Conservation (phyloP, 2,113 vertebrate genomes). For the Cyanoderma ruficeps region DNA sequence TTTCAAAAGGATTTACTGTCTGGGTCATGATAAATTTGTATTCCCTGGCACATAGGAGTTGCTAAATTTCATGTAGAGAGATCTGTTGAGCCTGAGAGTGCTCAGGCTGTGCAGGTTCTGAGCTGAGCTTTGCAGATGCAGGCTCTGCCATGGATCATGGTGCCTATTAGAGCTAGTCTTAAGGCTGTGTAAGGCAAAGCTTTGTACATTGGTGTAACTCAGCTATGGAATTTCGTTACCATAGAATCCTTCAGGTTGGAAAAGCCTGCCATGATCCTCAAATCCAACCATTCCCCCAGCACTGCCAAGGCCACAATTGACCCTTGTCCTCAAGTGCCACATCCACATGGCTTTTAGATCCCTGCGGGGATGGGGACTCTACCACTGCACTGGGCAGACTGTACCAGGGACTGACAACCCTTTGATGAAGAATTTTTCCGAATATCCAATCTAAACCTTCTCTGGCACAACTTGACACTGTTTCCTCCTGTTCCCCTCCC, state of each 20-base stretch:
- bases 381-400: too few relatives aligned
- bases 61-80: background rate
- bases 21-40: background rate
- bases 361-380: too few relatives aligned
- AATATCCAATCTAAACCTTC: background rate
- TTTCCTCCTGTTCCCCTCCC: background rate
- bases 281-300: background rate
- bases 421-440: too few relatives aligned
- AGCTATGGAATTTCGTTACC: fast-evolving
- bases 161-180: background rate
- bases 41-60: background rate
- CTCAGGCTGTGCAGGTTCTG: background rate
- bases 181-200: background rate
- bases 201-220: fast-evolving
- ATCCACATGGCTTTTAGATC: background rate
- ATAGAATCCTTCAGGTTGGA: background rate
- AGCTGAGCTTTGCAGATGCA: background rate
- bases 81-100: background rate
- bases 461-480: background rate
- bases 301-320: background rate
- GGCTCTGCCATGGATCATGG: background rate
- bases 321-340: background rate
- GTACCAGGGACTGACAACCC: background rate
- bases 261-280: background rate
- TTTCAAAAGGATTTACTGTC: background rate